These are phyloP conservation scores for Noturus placidus DNA, from an alignment of 2,113 vertebrate genomes.

Conservation along the genomic window DNA sequence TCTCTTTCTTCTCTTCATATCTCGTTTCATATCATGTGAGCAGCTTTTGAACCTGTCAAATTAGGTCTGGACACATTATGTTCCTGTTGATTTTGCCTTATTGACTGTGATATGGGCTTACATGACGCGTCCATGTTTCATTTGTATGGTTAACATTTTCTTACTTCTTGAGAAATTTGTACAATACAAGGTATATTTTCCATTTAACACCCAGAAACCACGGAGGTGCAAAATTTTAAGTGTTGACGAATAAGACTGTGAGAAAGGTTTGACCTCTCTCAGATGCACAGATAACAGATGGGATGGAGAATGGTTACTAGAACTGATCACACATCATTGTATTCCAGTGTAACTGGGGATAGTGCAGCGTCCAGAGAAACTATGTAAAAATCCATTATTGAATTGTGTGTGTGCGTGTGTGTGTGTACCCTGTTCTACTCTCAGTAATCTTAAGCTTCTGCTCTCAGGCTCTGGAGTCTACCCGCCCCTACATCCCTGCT, in stretches of 20 bases:
- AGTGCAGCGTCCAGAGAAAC: not conserved
- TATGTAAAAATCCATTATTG: slow-evolving; percentile 25
- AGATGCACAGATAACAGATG: not conserved
- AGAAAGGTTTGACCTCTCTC: not conserved
- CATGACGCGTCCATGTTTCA: not conserved
- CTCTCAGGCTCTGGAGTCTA: not conserved
- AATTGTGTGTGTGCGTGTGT: slow-evolving; percentile 6
- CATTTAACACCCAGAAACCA: not conserved
- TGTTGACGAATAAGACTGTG: not conserved
- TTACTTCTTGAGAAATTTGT: not conserved
- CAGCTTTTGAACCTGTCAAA: not conserved
- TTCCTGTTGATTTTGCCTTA: not conserved
- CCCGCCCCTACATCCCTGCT: slow-evolving; percentile 8
- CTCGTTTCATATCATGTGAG: not conserved
- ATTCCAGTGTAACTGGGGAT: not conserved
- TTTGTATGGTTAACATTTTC: not conserved
- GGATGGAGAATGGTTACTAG: not conserved
- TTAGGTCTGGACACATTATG: not conserved
- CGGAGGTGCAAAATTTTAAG: not conserved
- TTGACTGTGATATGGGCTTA: not conserved
- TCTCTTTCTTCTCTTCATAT: not conserved
- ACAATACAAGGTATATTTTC: not conserved
- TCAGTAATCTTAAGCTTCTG: slow-evolving; percentile 37
- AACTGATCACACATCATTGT: slow-evolving; percentile 4
- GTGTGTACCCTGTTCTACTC: slow-evolving; percentile 1